Conservation (phyloP, 1,140 invertebrate genomes). For the Drosophila ohnishii region DNA sequence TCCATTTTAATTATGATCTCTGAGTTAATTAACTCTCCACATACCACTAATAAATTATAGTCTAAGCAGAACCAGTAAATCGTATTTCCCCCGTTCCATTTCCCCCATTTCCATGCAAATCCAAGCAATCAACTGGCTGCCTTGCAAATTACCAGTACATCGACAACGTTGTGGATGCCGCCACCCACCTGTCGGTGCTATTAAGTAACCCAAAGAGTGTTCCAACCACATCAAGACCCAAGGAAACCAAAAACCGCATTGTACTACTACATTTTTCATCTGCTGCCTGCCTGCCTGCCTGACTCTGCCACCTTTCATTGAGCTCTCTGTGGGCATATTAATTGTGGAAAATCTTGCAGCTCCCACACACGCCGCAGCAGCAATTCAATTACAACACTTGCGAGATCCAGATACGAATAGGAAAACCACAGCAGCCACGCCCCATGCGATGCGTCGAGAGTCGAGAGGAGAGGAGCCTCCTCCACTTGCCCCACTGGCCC, state of each 20-base stretch:
- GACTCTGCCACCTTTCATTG: slow-evolving; percentile 26
- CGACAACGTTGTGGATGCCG: slow-evolving; percentile 6
- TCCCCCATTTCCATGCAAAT: slow-evolving; percentile 26
- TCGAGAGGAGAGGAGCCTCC: slow-evolving; percentile 11
- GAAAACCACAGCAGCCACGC: slow-evolving; percentile 47
- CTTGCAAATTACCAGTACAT: slow-evolving; percentile 4
- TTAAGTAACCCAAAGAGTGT: slow-evolving; percentile 22
- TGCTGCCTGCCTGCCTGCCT: background rate
- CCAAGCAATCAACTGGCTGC: background rate
- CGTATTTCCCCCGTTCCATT: slow-evolving; percentile 6
- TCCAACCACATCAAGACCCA: slow-evolving; percentile 32
- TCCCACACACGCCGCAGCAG: slow-evolving; percentile 34
- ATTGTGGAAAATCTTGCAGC: slow-evolving; percentile 48
- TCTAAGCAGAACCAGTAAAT: background rate
- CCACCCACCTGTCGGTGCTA: slow-evolving; percentile 35
- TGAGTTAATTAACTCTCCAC: background rate
- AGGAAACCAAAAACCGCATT: slow-evolving; percentile 45
- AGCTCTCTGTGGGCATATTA: slow-evolving; percentile 44
- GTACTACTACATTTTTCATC: slow-evolving; percentile 16
- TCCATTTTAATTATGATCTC: background rate
- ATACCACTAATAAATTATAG: background rate
- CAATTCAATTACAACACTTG: slow-evolving; percentile 62
- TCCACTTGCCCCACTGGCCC: slow-evolving; percentile 45
- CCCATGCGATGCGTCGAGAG: slow-evolving; percentile 46
- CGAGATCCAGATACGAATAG: slow-evolving; percentile 17